Percentiles rank a stretch among this genome's conserved stretches.
Evolutionary conservation across 2,113 vertebrate species (phyloP).

Genomic region (Ancistrus triradiatus): DNA sequence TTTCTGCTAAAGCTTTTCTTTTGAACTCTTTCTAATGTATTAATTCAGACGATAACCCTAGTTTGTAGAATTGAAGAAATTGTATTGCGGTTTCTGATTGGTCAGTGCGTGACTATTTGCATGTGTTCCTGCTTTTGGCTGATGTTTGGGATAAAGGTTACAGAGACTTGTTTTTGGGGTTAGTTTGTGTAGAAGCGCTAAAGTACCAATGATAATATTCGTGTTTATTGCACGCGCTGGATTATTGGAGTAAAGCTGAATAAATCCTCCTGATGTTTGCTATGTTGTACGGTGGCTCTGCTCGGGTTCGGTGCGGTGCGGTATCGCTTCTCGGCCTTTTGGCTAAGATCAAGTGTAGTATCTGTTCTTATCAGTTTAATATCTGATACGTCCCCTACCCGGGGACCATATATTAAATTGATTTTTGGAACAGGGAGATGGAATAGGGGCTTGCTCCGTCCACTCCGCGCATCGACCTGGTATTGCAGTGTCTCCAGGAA

Average conservation of each 20-base stretch:
- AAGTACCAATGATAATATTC: neutral
- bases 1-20: too few species aligned
- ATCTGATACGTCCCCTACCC: constrained; percentile 66
- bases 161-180: neutral
- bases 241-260: neutral
- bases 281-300: neutral
- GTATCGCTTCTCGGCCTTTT: constrained; percentile 66
- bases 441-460: constrained; percentile 66
- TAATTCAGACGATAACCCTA: too few species aligned
- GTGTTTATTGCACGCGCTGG: accelerated
- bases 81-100: constrained; percentile 1
- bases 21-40: too few species aligned
- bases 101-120: neutral
- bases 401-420: constrained; percentile 40
- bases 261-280: too few species aligned
- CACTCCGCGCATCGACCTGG: constrained; percentile 66
- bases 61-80: neutral
- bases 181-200: neutral
- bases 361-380: constrained; percentile 75
- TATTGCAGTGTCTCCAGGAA: constrained; percentile 64
- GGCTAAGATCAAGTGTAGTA: constrained; percentile 62
- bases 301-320: accelerated
- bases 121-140: neutral
- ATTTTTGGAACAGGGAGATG: constrained; percentile 41
- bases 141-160: too few species aligned